These are phyloP conservation scores for Ctenosaura bakeri DNA, from an alignment of 2,797 vertebrate species.

Conservation along the genomic window DNA sequence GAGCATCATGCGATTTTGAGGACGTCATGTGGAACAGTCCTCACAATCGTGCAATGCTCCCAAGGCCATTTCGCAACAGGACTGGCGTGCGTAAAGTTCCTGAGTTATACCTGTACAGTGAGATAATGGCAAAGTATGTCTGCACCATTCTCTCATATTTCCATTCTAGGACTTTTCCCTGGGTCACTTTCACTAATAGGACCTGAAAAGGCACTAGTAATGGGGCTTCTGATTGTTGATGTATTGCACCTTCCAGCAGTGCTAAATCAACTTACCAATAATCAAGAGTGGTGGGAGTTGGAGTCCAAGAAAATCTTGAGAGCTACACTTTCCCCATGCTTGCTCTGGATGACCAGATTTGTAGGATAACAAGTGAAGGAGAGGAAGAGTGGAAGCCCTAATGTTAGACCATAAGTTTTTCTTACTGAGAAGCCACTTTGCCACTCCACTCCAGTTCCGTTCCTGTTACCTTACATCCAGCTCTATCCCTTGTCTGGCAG, in stretches of 20 bases:
- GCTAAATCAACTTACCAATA: too few relatives aligned
- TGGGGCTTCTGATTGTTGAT: too few relatives aligned
- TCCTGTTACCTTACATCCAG: not conserved
- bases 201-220: not conserved
- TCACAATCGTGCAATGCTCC: too few relatives aligned
- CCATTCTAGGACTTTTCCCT: not conserved
- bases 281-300: too few relatives aligned
- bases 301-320: too few relatives aligned
- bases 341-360: not conserved
- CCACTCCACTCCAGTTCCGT: not conserved
- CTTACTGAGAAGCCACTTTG: not conserved
- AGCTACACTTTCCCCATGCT: not conserved
- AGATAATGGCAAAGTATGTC: too few relatives aligned
- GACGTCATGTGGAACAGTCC: too few relatives aligned
- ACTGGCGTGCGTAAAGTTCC: too few relatives aligned
- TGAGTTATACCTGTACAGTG: too few relatives aligned
- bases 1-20: too few relatives aligned
- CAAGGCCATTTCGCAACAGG: too few relatives aligned
- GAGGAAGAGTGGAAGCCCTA: not conserved
- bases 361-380: not conserved
- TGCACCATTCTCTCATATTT: not conserved
- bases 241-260: too few relatives aligned
- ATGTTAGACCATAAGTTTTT: not conserved
- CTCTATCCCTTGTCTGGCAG: not conserved
- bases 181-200: not conserved